Base-by-base conservation (phyloP, 2,797 vertebrate genomes). In the Distichodus sexfasciatus region DNA sequence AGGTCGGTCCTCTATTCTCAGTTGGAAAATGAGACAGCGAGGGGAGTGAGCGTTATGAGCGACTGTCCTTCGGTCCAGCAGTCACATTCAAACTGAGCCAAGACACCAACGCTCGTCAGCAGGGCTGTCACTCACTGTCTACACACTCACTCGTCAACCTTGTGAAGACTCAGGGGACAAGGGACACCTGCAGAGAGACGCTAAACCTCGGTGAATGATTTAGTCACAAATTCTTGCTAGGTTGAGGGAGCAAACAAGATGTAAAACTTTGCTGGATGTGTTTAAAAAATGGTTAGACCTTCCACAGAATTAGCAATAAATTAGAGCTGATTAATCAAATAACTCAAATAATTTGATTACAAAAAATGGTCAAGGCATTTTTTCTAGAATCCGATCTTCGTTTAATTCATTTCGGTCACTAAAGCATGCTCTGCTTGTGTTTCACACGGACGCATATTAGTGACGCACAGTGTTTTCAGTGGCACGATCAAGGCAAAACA, bases 101-200 rank as follows among this genome's bases (percentile, higher is more conserved):
- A 41, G 53, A 75, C 69, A 46, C 60, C 35, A 40, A 23, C 14
- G 53, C 55, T 74, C 35, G 21, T 71, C 59, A 57, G 31, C 43
- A 60, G 28, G 28, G 23, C 48, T 63, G 66, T 66, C 75, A 66
- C 46, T 73, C 57, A 62, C n/a, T 48, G 38, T 65, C 63, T 35
- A 24, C n/a, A 50, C 17, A 23, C 47, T 70, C 40, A 46, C 24
- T 62, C 28, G 2, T 14, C 29, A 28, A 24, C 50, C 66, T 26
- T 17, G 28, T 26, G 44, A n/a, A 23, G 14, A 66, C 11, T 14
- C 60, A 55, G 6, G 40, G 57, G 44, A 51, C 23, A 10, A 38
- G 3, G 33, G 23, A 57, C 33, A 43, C 43, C 69, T 65, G 60
- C 41, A 29, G 15, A 46, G 55, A 59, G 23, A 38, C 36, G 7